phyloP scores from a whole-genome alignment of 2,113 vertebrate species.

The Centropus unirufus region DNA sequence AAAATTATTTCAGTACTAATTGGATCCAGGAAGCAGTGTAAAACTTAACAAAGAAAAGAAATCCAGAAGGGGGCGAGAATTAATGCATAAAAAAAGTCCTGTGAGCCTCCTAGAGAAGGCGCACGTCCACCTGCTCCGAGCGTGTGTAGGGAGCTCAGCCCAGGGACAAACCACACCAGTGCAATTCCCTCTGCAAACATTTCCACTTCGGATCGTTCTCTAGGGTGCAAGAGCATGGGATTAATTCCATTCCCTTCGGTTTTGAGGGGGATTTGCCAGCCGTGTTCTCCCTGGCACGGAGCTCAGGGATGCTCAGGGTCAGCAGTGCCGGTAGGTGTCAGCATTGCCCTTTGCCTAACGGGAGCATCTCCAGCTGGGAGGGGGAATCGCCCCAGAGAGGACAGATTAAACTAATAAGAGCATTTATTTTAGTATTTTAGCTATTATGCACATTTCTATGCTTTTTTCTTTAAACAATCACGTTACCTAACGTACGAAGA shows the following conservation, averaged over 20 bases:
- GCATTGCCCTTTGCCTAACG: conserved; percentile 44
- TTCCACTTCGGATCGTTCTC: not conserved
- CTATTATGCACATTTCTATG: not conserved
- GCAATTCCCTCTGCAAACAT: not conserved
- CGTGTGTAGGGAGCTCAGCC: not conserved
- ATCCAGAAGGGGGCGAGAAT: not conserved
- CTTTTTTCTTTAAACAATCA: not conserved
- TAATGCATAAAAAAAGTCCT: not conserved
- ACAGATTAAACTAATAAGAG: not conserved
- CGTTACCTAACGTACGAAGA: not conserved
- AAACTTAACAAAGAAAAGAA: conserved; percentile 40
- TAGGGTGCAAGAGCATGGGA: accelerated
- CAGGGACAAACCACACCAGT: accelerated
- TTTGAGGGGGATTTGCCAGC: too few species aligned
- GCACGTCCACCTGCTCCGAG: not conserved
- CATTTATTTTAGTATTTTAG: not conserved
- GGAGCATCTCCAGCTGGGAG: not conserved
- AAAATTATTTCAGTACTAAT: conserved; percentile 48
- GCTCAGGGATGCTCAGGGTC: too few species aligned
- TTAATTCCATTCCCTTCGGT: not conserved
- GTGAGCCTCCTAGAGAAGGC: not conserved
- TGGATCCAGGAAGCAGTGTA: conserved; percentile 30
- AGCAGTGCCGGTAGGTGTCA: conserved; percentile 61
- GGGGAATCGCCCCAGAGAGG: accelerated
- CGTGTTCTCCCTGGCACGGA: too few species aligned